A percentile compares a stretch with the other conserved stretches of the same genome.
These are phyloP conservation scores for Pantherophis guttatus DNA, from an alignment of 2,113 vertebrate genomes.

Conservation along the genomic window DNA sequence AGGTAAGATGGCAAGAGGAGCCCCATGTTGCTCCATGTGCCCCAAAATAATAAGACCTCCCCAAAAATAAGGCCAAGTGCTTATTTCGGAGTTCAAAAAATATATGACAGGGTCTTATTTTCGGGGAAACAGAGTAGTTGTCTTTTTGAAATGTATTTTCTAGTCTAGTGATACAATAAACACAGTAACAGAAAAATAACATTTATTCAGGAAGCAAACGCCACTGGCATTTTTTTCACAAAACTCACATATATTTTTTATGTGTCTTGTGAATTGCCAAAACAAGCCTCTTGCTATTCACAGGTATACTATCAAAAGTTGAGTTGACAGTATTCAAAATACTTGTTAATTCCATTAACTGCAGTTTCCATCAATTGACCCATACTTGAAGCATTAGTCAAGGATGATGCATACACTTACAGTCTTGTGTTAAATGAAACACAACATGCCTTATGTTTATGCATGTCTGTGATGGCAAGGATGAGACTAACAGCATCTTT, in stretches of 20 bases:
- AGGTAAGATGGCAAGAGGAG: too few species aligned
- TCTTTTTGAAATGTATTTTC: background rate
- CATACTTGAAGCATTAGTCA: background rate
- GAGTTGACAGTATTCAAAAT: background rate
- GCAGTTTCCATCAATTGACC: background rate
- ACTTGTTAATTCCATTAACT: background rate
- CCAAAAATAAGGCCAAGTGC: too few species aligned
- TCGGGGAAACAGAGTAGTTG: background rate
- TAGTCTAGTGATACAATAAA: background rate
- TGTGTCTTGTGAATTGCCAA: too few species aligned
- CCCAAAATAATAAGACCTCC: too few species aligned
- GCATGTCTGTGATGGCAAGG: background rate
- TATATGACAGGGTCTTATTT: too few species aligned
- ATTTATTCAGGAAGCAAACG: background rate
- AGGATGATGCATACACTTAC: background rate
- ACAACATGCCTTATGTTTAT: background rate
- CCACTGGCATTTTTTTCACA: background rate
- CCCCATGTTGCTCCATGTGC: too few species aligned
- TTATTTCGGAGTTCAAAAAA: too few species aligned
- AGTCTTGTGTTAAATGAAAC: background rate
- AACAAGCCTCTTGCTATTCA: background rate
- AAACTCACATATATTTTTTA: background rate
- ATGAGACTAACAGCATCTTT: background rate
- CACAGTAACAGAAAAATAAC: background rate
- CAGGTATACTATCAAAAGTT: background rate